phyloP scores from a whole-genome alignment of 2,888 invertebrate genomes.

The Athalia rosae region DNA sequence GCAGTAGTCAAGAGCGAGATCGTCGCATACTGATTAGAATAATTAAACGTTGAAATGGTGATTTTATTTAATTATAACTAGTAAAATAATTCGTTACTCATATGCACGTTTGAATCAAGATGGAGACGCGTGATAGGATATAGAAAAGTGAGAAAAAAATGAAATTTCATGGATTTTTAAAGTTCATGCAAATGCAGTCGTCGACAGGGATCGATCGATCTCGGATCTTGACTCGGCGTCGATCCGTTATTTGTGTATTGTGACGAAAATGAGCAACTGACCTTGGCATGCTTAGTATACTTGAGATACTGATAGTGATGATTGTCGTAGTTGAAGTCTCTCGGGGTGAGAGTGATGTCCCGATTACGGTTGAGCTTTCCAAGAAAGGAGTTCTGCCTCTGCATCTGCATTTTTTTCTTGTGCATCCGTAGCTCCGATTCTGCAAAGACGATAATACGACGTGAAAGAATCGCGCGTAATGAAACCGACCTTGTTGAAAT shows the following conservation, averaged over 20 bases:
- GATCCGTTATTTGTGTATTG: neutral
- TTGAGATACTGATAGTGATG: slow-evolving; percentile 87
- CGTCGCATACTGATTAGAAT: slow-evolving; percentile 4
- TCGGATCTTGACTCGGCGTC: neutral
- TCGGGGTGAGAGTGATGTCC: slow-evolving; percentile 80
- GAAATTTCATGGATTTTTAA: too few relatives aligned
- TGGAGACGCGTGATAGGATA: neutral
- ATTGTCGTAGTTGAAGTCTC: slow-evolving; percentile 86
- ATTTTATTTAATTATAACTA: neutral
- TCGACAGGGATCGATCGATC: too few relatives aligned
- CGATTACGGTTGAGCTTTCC: slow-evolving; percentile 65
- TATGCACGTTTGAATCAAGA: neutral
- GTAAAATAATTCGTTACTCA: neutral
- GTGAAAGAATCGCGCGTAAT: slow-evolving; percentile 25
- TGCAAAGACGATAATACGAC: slow-evolving; percentile 44
- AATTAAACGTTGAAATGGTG: neutral
- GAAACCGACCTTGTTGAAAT: neutral
- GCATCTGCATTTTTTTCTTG: slow-evolving; percentile 64
- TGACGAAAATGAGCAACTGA: slow-evolving; percentile 55
- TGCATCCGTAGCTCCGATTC: slow-evolving; percentile 62
- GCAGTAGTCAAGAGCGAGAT: neutral
- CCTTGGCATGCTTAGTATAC: slow-evolving; percentile 83
- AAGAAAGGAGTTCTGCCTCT: slow-evolving; percentile 64
- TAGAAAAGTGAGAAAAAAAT: neutral
- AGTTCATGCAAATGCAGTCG: too few relatives aligned